Percentiles rank a stretch among this genome's conserved stretches.
Evolutionary conservation across 2,113 vertebrate species (phyloP).

Genomic region (Kryptolebias marmoratus): DNA sequence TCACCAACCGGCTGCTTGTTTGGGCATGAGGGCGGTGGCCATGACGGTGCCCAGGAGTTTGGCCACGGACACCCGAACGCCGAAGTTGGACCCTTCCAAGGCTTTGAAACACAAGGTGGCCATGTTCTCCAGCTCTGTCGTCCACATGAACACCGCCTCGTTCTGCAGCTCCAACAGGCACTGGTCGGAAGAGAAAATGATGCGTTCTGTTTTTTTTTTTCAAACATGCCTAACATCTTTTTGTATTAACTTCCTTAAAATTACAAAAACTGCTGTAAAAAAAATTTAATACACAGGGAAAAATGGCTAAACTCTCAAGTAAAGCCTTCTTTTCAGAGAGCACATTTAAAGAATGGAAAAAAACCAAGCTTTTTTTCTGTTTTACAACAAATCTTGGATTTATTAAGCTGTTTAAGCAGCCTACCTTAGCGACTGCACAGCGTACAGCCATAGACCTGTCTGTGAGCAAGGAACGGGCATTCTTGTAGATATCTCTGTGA

Average conservation of each 20-base stretch:
- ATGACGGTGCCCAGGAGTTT: constrained; percentile 95
- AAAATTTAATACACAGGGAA: too few species aligned
- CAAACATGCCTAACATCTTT: not conserved
- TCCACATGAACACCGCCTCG: constrained; percentile 99
- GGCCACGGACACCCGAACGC: constrained; percentile 94
- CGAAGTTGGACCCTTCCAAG: constrained; percentile 97
- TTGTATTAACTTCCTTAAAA: too few species aligned
- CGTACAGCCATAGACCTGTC: constrained; percentile 98
- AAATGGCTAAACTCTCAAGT: too few species aligned
- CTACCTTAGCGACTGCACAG: constrained; percentile 91
- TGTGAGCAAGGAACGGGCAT: constrained; percentile 92
- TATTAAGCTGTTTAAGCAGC: constrained; percentile 1
- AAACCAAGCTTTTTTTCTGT: not conserved
- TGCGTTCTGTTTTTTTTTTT: not conserved
- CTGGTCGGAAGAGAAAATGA: constrained; percentile 67
- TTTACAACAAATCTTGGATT: not conserved
- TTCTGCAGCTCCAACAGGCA: constrained; percentile 97
- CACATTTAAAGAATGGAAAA: too few species aligned
- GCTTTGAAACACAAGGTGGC: constrained; percentile 97
- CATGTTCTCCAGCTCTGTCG: constrained; percentile 95
- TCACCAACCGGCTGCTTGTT: constrained; percentile 92
- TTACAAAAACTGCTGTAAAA: too few species aligned
- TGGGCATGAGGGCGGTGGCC: constrained; percentile 97
- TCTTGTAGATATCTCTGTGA: constrained; percentile 98
- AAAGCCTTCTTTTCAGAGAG: too few species aligned